Percentiles rank a stretch among this genome's conserved stretches.
These are phyloP conservation scores for Siphlonurus alternatus DNA, from an alignment of 2,888 invertebrate species.

Conservation along the genomic window DNA sequence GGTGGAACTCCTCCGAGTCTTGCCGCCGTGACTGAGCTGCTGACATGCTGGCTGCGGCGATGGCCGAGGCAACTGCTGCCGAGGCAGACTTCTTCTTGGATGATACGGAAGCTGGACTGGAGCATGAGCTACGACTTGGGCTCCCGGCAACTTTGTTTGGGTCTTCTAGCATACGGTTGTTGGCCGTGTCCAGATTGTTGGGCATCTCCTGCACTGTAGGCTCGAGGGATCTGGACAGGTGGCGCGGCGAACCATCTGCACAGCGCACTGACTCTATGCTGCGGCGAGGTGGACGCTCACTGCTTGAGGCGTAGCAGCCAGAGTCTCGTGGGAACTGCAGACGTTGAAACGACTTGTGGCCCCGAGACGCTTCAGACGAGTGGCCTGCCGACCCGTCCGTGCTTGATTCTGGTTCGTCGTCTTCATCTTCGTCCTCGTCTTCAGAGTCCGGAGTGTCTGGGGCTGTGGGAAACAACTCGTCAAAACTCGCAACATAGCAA, in stretches of 20 bases:
- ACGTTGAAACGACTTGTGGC: constrained; percentile 51
- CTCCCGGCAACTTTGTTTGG: not conserved
- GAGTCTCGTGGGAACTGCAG: constrained; percentile 69
- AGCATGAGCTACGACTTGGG: not conserved
- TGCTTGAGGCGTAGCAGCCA: constrained; percentile 45
- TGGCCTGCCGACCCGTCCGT: constrained; percentile 33
- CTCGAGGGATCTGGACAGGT: constrained; percentile 18
- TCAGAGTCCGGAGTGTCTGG: constrained; percentile 12
- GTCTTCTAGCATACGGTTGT: not conserved
- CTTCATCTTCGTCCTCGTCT: constrained; percentile 19
- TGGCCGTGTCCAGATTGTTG: constrained; percentile 26
- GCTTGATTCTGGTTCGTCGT: constrained; percentile 61
- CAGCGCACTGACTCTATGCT: not conserved
- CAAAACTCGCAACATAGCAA: no score
- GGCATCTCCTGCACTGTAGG: constrained; percentile 23
- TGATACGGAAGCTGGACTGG: not conserved
- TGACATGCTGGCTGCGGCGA: not conserved
- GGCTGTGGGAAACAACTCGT: constrained; percentile 28
- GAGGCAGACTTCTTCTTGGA: not conserved
- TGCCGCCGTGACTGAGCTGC: not conserved
- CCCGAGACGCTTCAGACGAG: constrained; percentile 23
- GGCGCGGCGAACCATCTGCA: not conserved
- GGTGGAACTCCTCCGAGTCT: not conserved
- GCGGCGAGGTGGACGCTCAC: constrained; percentile 2
- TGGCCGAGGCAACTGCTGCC: not conserved